These are phyloP conservation scores for Tenthredo notha DNA, from an alignment of 2,888 invertebrate species.

Conservation along the genomic window DNA sequence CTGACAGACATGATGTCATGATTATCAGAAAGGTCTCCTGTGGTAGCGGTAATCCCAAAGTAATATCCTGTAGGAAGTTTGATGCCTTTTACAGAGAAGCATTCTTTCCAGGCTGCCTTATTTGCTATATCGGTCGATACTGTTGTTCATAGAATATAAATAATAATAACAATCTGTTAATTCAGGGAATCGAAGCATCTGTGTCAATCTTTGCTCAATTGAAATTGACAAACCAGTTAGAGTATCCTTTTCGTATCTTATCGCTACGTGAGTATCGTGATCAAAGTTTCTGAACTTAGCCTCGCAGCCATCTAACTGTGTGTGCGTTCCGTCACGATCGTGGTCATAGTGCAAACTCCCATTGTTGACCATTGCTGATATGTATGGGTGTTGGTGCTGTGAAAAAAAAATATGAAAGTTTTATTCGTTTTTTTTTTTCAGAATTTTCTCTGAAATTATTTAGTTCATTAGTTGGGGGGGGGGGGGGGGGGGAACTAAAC, in stretches of 20 bases:
- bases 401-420: too few relatives aligned
- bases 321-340: slow-evolving; percentile 98
- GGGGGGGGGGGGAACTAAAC: too few relatives aligned
- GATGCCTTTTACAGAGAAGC: slow-evolving; percentile 93
- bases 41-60: slow-evolving; percentile 96
- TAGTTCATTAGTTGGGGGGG: too few relatives aligned
- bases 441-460: too few relatives aligned
- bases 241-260: slow-evolving; percentile 94
- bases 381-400: slow-evolving; percentile 98
- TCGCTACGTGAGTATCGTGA: slow-evolving; percentile 93
- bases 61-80: slow-evolving; percentile 96
- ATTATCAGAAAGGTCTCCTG: slow-evolving; percentile 97
- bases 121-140: slow-evolving; percentile 96
- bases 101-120: slow-evolving; percentile 96
- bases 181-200: background rate
- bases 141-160: slow-evolving; percentile 72
- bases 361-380: slow-evolving; percentile 99
- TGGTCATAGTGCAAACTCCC: slow-evolving; percentile 98
- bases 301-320: slow-evolving; percentile 98
- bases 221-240: slow-evolving; percentile 85
- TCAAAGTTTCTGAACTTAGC: slow-evolving; percentile 95
- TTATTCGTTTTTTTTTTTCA: too few relatives aligned
- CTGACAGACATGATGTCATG: slow-evolving; percentile 96
- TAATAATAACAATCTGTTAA: slow-evolving; percentile 39
- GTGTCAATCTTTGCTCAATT: background rate